phyloP scores from a whole-genome alignment of 2,113 vertebrate species.

The Corythaixoides concolor region DNA sequence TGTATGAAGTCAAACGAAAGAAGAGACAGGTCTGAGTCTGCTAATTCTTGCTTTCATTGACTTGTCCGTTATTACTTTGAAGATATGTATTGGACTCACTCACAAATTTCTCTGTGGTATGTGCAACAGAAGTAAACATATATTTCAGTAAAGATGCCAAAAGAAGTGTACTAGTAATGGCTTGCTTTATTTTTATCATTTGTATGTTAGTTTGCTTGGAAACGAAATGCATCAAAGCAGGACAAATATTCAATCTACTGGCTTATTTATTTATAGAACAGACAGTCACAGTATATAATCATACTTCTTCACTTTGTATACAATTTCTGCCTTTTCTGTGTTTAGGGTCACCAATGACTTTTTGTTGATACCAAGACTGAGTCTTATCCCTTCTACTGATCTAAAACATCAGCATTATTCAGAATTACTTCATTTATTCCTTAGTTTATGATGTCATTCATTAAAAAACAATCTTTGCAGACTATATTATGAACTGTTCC shows the following conservation, averaged over 20 bases:
- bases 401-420: neutral
- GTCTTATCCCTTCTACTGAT: neutral
- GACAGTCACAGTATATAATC: neutral
- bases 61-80: neutral
- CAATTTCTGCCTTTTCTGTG: neutral
- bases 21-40: neutral
- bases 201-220: neutral
- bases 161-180: neutral
- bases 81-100: neutral
- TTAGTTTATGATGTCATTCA: neutral
- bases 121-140: neutral
- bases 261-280: neutral
- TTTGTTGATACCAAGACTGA: neutral
- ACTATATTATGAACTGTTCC: neutral
- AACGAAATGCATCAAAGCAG: neutral
- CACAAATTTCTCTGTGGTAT: neutral
- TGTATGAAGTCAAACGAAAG: neutral
- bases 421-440: neutral
- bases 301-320: neutral
- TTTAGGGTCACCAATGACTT: neutral
- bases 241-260: neutral
- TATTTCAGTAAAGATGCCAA: neutral
- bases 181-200: neutral
- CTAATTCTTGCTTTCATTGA: neutral
- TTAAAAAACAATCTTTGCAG: neutral